phyloP scores from a whole-genome alignment of 1,140 invertebrate species.

The Drosophila sp. region DNA sequence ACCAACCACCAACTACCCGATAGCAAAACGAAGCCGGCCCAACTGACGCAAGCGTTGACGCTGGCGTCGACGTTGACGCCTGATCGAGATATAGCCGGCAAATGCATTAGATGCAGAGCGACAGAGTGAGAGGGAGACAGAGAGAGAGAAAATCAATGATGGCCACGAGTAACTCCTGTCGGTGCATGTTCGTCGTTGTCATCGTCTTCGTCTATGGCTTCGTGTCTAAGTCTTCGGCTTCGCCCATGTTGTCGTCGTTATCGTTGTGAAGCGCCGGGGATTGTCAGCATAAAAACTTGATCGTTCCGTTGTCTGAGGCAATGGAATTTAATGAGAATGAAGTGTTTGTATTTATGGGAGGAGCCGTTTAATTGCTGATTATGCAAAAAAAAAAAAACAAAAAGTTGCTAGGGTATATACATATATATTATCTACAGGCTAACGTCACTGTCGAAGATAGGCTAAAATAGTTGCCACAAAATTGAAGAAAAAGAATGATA shows the following conservation, averaged over 20 bases:
- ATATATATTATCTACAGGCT: slow-evolving; percentile 3
- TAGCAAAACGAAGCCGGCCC: background rate
- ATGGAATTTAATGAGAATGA: slow-evolving; percentile 19
- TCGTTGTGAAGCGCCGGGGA: slow-evolving; percentile 5
- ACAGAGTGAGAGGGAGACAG: background rate
- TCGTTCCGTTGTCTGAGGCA: slow-evolving; percentile 15
- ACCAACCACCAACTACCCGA: background rate
- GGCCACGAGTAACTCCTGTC: slow-evolving; percentile 1
- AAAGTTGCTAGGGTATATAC: background rate
- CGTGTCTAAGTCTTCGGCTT: background rate
- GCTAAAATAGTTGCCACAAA: too few species aligned
- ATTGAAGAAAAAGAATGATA: too few species aligned
- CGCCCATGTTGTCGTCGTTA: background rate
- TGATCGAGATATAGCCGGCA: slow-evolving; percentile 17
- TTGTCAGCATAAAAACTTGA: slow-evolving; percentile 22
- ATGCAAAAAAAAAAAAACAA: background rate
- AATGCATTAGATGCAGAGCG: background rate
- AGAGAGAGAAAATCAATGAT: background rate
- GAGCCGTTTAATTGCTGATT: slow-evolving; percentile 13
- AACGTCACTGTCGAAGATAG: too few species aligned
- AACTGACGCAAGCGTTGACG: background rate
- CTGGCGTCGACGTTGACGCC: background rate
- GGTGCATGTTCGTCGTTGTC: background rate
- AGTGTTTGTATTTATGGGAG: slow-evolving; percentile 8
- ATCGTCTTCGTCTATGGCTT: background rate